A percentile compares a stretch with the other conserved stretches of the same genome.
Evolutionary conservation across 2,113 vertebrate species (phyloP).

Genomic region (Phycodurus eques): DNA sequence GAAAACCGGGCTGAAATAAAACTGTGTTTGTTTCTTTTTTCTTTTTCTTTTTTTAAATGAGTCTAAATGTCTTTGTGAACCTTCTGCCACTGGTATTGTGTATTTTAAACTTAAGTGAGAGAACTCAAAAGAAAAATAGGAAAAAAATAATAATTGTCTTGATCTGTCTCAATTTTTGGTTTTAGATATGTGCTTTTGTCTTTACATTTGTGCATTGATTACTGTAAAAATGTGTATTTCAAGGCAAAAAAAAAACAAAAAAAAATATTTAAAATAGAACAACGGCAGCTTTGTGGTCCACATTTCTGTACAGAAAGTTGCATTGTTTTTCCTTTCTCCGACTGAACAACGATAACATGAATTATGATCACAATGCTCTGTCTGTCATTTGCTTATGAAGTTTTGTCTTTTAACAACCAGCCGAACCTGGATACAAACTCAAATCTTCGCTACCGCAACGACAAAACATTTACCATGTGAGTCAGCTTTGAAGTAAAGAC

Average conservation of each 20-base stretch:
- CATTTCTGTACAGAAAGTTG: slow-evolving; percentile 49
- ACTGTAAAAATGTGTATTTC: slow-evolving; percentile 50
- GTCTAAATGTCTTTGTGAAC: slow-evolving; percentile 63
- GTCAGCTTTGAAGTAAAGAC: slow-evolving; percentile 23
- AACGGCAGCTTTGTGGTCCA: slow-evolving; percentile 52
- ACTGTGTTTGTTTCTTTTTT: slow-evolving; percentile 61
- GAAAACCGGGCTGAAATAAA: slow-evolving; percentile 57
- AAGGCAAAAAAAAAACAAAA: slow-evolving; percentile 46
- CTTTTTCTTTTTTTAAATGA: slow-evolving; percentile 33
- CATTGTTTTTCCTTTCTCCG: slow-evolving; percentile 37
- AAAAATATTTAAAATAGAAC: slow-evolving; percentile 35
- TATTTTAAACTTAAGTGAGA: slow-evolving; percentile 59
- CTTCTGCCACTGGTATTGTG: slow-evolving; percentile 57
- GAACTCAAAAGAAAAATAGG: slow-evolving; percentile 16
- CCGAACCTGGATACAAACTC: slow-evolving; percentile 9
- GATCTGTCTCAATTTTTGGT: slow-evolving; percentile 59
- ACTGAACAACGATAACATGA: slow-evolving; percentile 39
- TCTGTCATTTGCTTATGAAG: slow-evolving; percentile 36
- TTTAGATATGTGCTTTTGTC: slow-evolving; percentile 65
- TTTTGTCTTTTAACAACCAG: slow-evolving; percentile 34
- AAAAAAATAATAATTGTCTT: slow-evolving; percentile 48
- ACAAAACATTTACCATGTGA: not conserved
- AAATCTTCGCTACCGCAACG: not conserved
- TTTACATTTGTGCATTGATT: slow-evolving; percentile 65
- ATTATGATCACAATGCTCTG: slow-evolving; percentile 34